These are phyloP conservation scores for Gonocerus acuteangulatus DNA, from an alignment of 2,888 invertebrate species.

Conservation along the genomic window DNA sequence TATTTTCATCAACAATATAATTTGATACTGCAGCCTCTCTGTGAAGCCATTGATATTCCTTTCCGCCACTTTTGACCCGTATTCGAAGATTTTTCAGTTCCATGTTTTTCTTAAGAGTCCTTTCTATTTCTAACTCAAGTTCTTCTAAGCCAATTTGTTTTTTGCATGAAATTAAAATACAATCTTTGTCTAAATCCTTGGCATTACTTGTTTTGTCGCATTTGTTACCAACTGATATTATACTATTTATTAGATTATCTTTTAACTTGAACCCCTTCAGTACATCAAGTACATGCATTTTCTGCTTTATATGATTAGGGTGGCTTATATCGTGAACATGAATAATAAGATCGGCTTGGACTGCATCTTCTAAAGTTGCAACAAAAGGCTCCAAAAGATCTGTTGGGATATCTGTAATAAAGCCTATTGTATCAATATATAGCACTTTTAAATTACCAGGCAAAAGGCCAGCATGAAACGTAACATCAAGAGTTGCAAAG, in stretches of 20 bases:
- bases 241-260: conserved; percentile 45
- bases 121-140: conserved; percentile 46
- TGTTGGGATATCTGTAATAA: conserved; percentile 75
- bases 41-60: conserved; percentile 54
- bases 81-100: conserved; percentile 50
- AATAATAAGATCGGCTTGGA: conserved; percentile 65
- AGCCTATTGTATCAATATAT: conserved; percentile 79
- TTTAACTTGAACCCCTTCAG: conserved; percentile 50
- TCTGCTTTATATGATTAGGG: conserved; percentile 60
- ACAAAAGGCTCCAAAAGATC: conserved; percentile 68
- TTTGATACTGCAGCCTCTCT: conserved; percentile 55
- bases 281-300: conserved; percentile 59
- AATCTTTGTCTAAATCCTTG: conserved; percentile 28
- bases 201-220: conserved; percentile 24
- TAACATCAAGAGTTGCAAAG: conserved; percentile 81
- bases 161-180: conserved; percentile 43
- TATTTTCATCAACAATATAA: conserved; percentile 46
- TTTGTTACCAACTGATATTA: conserved; percentile 69
- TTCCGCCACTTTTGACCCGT: conserved; percentile 53
- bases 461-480: conserved; percentile 61
- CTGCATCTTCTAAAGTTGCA: conserved; percentile 72
- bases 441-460: conserved; percentile 59
- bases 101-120: conserved; percentile 49
- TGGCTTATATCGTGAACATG: conserved; percentile 74
- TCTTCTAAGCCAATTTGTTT: conserved; percentile 45